phyloP scores from a whole-genome alignment of 2,888 invertebrate genomes.

The Apamea sordens region DNA sequence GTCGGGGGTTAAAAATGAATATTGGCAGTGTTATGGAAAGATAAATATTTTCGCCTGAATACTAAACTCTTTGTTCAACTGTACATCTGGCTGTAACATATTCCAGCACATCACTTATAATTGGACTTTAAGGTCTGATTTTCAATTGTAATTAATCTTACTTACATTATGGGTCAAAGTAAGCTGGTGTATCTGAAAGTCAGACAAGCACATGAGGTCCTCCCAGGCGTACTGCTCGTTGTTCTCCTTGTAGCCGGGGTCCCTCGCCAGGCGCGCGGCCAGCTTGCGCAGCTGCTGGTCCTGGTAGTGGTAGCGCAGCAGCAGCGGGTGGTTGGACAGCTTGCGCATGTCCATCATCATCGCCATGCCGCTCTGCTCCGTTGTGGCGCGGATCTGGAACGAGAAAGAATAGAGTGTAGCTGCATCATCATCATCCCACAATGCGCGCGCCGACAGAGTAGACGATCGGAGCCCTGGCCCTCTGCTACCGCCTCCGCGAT shows the following conservation, averaged over 20 bases:
- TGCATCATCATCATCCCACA: no score
- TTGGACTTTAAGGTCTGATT: not conserved
- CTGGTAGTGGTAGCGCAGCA: conserved; percentile 94
- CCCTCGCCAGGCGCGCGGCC: conserved; percentile 92
- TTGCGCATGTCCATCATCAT: conserved; percentile 98
- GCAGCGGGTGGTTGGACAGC: conserved; percentile 97
- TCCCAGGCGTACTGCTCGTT: conserved; percentile 95
- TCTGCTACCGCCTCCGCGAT: no score
- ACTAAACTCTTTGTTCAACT: not conserved
- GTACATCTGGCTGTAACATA: not conserved
- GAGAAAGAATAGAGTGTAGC: not conserved
- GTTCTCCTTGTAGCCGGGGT: conserved; percentile 93
- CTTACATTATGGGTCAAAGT: conserved; percentile 92
- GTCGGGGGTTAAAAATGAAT: not conserved
- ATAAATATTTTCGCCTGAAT: not conserved
- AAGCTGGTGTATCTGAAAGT: conserved; percentile 97
- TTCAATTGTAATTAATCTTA: conserved; percentile 70
- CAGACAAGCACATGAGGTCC: conserved; percentile 96
- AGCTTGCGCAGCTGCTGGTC: conserved; percentile 92
- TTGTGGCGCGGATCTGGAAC: conserved; percentile 86
- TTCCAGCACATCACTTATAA: not conserved
- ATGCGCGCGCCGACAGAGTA: no score
- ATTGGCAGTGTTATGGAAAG: not conserved
- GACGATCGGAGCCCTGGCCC: no score
- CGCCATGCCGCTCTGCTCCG: conserved; percentile 92